Evolutionary conservation across 1,140 invertebrate species (phyloP).

Genomic region (Papilio glaucus): DNA sequence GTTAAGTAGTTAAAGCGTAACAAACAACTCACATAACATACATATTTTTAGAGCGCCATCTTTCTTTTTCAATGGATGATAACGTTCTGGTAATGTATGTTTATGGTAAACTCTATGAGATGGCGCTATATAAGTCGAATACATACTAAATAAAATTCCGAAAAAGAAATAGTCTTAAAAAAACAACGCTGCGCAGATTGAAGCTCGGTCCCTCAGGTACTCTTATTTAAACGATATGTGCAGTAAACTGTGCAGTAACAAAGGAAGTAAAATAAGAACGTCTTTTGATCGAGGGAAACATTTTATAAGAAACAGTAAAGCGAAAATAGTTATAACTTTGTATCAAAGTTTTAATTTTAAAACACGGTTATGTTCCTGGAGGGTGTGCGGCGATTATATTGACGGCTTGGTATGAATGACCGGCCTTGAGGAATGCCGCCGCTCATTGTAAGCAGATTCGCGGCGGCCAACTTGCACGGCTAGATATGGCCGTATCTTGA

Average conservation of each 20-base stretch:
- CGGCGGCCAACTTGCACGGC: slow-evolving; percentile 46
- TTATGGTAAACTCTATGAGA: too few relatives aligned
- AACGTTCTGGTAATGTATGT: too few relatives aligned
- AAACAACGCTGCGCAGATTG: too few relatives aligned
- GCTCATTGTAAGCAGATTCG: slow-evolving; percentile 55
- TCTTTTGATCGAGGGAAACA: too few relatives aligned
- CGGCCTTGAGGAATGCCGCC: slow-evolving; percentile 73
- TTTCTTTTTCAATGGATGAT: too few relatives aligned
- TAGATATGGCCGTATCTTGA: slow-evolving; percentile 54
- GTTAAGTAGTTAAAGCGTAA: too few relatives aligned
- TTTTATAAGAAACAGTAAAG: background rate
- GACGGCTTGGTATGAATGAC: slow-evolving; percentile 54
- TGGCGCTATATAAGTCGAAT: too few relatives aligned
- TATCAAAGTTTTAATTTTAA: slow-evolving; percentile 5
- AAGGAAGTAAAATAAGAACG: background rate
- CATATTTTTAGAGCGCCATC: too few relatives aligned
- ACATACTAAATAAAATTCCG: too few relatives aligned
- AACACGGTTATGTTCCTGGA: slow-evolving; percentile 1
- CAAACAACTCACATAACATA: too few relatives aligned
- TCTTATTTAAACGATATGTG: background rate
- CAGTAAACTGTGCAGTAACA: background rate
- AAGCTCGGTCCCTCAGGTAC: too few relatives aligned
- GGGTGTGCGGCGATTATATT: background rate
- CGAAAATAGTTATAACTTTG: background rate
- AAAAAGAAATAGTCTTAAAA: too few relatives aligned